Conservation (phyloP, 2,113 vertebrate genomes). For the Lampris incognitus region DNA sequence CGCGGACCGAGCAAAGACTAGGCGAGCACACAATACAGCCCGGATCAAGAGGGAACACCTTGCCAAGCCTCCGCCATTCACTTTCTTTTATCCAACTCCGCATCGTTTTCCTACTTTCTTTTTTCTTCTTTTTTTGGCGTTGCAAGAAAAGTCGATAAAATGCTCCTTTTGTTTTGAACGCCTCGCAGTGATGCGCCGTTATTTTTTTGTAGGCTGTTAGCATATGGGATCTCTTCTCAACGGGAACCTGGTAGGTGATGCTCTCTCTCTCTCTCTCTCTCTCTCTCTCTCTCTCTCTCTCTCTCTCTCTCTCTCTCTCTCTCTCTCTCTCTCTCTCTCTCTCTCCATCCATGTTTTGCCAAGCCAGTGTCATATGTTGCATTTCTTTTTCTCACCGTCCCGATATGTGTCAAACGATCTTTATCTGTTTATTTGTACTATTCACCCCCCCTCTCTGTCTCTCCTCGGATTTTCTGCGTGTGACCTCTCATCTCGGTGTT, state of each 20-base stretch:
- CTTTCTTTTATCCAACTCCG: conserved; percentile 22
- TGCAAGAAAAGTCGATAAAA: conserved; percentile 70
- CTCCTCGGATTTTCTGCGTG: conserved; percentile 87
- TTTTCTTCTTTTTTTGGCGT: conserved; percentile 52
- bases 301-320: too few species aligned
- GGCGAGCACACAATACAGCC: conserved; percentile 74
- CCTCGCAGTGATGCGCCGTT: conserved; percentile 88
- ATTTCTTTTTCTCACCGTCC: conserved; percentile 56
- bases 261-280: conserved; percentile 27
- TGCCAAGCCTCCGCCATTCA: conserved; percentile 38
- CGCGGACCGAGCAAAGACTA: conserved; percentile 83
- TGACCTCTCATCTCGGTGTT: conserved; percentile 94
- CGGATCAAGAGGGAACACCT: conserved; percentile 76
- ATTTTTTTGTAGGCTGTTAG: conserved; percentile 89
- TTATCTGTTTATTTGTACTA: conserved; percentile 84
- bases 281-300: conserved; percentile 66
- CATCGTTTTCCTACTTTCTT: conserved; percentile 63
- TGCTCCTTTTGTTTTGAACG: conserved; percentile 82
- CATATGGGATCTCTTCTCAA: conserved; percentile 90
- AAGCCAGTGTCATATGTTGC: conserved; percentile 56
- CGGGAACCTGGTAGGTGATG: conserved; percentile 94
- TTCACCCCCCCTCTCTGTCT: conserved; percentile 59
- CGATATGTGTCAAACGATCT: conserved; percentile 78
- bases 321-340: not conserved
- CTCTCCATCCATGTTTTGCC: conserved; percentile 19